Conservation (phyloP, 2,797 vertebrate genomes). For the Emys orbicularis region DNA sequence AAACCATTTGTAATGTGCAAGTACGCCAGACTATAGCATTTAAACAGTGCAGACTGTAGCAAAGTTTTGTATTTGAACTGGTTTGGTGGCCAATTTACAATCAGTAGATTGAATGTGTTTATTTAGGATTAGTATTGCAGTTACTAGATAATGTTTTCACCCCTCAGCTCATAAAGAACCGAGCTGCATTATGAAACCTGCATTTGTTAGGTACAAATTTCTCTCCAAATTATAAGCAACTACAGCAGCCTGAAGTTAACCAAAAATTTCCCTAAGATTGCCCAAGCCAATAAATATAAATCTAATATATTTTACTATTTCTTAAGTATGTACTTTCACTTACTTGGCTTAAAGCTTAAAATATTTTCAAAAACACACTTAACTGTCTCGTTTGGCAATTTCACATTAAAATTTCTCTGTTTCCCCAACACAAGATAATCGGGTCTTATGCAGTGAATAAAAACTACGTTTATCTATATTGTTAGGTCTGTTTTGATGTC, state of each 20-base stretch:
- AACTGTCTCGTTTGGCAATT: neutral
- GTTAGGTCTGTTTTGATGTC: neutral
- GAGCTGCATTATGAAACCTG: neutral
- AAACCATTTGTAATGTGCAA: neutral
- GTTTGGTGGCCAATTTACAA: neutral
- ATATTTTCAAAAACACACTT: neutral
- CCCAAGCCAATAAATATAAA: neutral
- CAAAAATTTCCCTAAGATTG: neutral
- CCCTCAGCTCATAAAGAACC: too few species aligned
- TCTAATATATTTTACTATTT: neutral
- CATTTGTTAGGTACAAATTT: neutral
- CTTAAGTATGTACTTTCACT: neutral
- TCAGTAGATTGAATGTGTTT: neutral
- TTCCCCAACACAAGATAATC: neutral
- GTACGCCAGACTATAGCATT: neutral
- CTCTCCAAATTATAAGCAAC: neutral
- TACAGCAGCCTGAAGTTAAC: neutral
- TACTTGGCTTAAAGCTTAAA: neutral
- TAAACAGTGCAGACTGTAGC: neutral
- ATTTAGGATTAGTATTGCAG: neutral
- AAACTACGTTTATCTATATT: neutral
- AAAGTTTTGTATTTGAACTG: neutral
- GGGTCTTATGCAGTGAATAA: neutral
- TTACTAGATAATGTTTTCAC: too few species aligned
- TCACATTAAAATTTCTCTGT: accelerated